phyloP scores from a whole-genome alignment of 2,888 invertebrate species.

The Lymantria dispar region DNA sequence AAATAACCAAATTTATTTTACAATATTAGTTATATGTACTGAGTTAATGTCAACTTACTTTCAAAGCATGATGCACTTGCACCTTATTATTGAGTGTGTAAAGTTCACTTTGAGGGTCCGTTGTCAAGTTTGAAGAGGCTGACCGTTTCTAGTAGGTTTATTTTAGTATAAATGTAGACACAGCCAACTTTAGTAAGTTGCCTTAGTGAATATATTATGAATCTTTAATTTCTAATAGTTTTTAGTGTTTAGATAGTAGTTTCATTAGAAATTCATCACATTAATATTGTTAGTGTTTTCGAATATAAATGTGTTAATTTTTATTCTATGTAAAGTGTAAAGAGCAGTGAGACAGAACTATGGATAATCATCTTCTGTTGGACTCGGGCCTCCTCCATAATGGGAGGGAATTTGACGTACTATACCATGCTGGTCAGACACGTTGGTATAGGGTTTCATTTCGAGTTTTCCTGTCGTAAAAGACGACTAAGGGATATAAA shows the following conservation, averaged over 20 bases:
- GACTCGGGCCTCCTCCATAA: too few relatives aligned
- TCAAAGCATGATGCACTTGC: constrained; percentile 9
- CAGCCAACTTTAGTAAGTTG: constrained; percentile 47
- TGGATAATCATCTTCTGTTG: too few relatives aligned
- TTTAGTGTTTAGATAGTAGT: constrained; percentile 21
- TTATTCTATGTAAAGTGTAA: background rate
- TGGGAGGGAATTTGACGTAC: too few relatives aligned
- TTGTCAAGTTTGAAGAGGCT: constrained; percentile 37
- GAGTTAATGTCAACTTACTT: constrained; percentile 12
- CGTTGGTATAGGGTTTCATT: too few relatives aligned
- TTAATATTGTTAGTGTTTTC: constrained; percentile 2
- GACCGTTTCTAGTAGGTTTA: constrained; percentile 29
- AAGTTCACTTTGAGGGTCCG: constrained; percentile 15
- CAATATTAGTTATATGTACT: constrained; percentile 13
- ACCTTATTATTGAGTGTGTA: constrained; percentile 1
- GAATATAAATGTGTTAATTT: background rate
- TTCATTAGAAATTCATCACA: constrained; percentile 6
- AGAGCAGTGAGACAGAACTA: background rate
- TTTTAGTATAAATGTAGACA: constrained; percentile 21
- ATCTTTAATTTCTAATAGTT: constrained; percentile 28
- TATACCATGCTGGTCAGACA: too few relatives aligned
- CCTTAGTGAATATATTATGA: constrained; percentile 34
- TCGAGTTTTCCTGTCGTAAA: too few relatives aligned
- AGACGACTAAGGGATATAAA: too few relatives aligned
- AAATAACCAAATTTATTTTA: constrained; percentile 7